These are phyloP conservation scores for Bombyx huttoni DNA, from an alignment of 2,888 invertebrate species.

Conservation along the genomic window DNA sequence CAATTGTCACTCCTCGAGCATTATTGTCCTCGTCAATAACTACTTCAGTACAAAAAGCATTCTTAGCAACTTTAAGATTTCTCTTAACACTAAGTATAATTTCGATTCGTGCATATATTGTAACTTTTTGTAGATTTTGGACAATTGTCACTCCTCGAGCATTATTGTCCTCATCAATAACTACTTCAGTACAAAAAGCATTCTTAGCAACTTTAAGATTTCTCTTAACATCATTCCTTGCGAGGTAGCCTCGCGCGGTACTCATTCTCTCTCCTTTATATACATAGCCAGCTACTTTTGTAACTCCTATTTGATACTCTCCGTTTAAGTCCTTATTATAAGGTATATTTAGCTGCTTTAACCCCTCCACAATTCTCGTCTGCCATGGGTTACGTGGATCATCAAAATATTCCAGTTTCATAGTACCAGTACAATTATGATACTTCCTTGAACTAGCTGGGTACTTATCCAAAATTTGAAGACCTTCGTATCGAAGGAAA, in stretches of 20 bases:
- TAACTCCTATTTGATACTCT: constrained; percentile 36
- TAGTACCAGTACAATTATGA: constrained; percentile 36
- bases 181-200: constrained; percentile 30
- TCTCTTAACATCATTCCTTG: constrained; percentile 18
- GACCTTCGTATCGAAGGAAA: constrained; percentile 38
- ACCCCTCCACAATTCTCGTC: constrained; percentile 22
- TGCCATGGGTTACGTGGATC: constrained; percentile 36
- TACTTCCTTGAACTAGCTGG: constrained; percentile 29
- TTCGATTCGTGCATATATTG: constrained; percentile 29
- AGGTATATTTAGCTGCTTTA: constrained; percentile 23
- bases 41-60: constrained; percentile 29
- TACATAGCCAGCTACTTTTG: constrained; percentile 29
- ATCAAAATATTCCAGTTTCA: constrained; percentile 29
- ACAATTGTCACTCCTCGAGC: constrained; percentile 29
- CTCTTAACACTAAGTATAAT: constrained; percentile 35
- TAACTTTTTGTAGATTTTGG: constrained; percentile 5
- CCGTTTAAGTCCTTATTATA: constrained; percentile 38
- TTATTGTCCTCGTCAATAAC: constrained; percentile 25
- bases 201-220: constrained; percentile 27
- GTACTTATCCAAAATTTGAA: constrained; percentile 21
- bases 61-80: constrained; percentile 25
- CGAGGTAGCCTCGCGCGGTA: constrained; percentile 35
- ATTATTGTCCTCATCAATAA: constrained; percentile 24
- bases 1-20: constrained; percentile 29
- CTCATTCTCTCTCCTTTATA: constrained; percentile 33